Conservation (phyloP, 2,113 vertebrate species). For the Trematocara stigmaticum region DNA sequence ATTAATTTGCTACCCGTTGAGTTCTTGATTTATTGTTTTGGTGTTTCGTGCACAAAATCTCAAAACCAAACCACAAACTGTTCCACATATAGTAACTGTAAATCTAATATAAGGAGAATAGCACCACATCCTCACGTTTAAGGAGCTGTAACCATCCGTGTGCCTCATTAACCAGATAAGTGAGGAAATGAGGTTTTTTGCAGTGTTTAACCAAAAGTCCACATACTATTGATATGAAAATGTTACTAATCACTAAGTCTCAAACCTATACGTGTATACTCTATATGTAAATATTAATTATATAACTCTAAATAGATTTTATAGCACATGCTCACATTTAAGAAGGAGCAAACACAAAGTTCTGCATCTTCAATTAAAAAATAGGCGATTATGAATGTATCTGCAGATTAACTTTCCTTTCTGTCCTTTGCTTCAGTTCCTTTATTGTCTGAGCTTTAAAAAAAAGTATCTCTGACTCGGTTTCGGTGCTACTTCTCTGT, state of each 20-base stretch:
- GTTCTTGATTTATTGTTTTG: not conserved
- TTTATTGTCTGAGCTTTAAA: not conserved
- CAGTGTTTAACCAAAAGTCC: rapidly evolving
- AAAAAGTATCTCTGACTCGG: not conserved
- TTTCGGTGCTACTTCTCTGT: not conserved
- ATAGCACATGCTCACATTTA: not conserved
- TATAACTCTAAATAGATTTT: not conserved
- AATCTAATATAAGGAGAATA: not conserved
- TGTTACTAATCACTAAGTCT: not conserved
- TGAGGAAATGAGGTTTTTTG: not conserved
- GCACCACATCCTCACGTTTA: not conserved
- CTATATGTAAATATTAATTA: not conserved
- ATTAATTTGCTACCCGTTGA: not conserved
- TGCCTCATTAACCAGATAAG: not conserved
- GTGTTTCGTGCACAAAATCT: not conserved
- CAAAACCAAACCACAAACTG: not conserved
- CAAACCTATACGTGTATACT: not conserved
- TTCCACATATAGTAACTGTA: not conserved
- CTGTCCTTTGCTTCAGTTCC: not conserved
- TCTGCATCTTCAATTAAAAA: not conserved
- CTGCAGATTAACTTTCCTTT: not conserved
- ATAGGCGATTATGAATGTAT: rapidly evolving
- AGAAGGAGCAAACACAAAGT: not conserved
- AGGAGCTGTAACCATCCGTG: not conserved
- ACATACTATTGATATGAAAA: rapidly evolving